phyloP scores from a whole-genome alignment of 2,888 invertebrate genomes.

The Scaptomyza caliginosa region DNA sequence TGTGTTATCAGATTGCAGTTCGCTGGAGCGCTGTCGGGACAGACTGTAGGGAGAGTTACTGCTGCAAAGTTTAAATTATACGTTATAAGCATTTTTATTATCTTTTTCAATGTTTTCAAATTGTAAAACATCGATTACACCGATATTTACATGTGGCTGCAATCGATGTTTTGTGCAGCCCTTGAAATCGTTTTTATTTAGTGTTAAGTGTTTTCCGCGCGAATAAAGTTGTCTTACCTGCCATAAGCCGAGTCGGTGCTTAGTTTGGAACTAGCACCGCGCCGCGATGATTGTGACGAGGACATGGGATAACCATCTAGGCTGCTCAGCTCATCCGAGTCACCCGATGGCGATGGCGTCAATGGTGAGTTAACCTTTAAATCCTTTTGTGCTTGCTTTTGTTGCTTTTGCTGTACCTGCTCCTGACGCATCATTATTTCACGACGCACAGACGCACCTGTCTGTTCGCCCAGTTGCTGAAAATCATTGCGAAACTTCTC shows the following conservation, averaged over 20 bases:
- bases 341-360: conserved; percentile 65
- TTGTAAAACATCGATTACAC: neutral
- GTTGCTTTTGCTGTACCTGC: conserved; percentile 13
- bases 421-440: conserved; percentile 37
- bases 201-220: no score
- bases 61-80: conserved; percentile 19
- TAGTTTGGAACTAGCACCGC: conserved; percentile 80
- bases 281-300: conserved; percentile 71
- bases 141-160: neutral
- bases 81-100: neutral
- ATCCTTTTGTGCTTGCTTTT: conserved; percentile 20
- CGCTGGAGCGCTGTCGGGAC: conserved; percentile 86
- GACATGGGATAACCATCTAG: conserved; percentile 82
- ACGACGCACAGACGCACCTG: conserved; percentile 60
- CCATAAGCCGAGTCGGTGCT: conserved; percentile 92
- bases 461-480: conserved; percentile 71
- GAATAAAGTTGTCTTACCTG: conserved; percentile 88
- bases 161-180: neutral
- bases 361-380: conserved; percentile 30
- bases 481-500: conserved; percentile 81
- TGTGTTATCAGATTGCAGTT: conserved; percentile 51
- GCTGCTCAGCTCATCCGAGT: conserved; percentile 83
- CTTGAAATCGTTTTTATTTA: neutral
- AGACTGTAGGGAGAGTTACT: conserved; percentile 84
- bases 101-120: neutral